Evolutionary conservation across 1,140 invertebrate species (phyloP), one percentile per base, ranked within the genome.

Genomic region (Amphibalanus amphitrite): DNA sequence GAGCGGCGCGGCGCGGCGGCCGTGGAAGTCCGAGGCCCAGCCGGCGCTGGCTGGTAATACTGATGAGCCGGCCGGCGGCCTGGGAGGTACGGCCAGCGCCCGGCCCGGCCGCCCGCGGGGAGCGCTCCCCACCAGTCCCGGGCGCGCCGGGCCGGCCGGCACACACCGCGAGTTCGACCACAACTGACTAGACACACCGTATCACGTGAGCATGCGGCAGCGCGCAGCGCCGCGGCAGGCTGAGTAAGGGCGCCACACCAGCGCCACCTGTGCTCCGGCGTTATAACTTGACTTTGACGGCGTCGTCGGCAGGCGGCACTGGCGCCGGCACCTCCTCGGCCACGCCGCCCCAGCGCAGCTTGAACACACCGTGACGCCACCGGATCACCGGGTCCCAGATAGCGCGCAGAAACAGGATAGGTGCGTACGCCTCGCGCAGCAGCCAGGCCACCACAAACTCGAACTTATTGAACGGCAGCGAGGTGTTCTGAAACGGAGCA

Each of bases 381-480:
- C 87, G 86, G 75, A 99, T 94, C 64, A 88, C 85, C 0, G 92
- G 90, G 81, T 91, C 87, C 71, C 79, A 80, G 69, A 95, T 83
- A 69, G 95, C 93, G 76, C 89, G 86, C 40, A 91, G 79, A 77
- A 95, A 93, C 64, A 98, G 83, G 78, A 92, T 92, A 4, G 95
- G 90, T 69, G 94, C 90, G 71, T 89, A 89, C 13, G 87, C 82
- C 83, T 99, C 97, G 69, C 94, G 88, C 78, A 97, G 90, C 70
- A 96, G 80, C 97, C 97, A 99, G n/a, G 89, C 93, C 68, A 95
- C 84, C 6, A 97, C 86, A 80, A 95, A 99, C 79, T 97, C 92
- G 76, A 94, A 88, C 83, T 97, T 94, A 77, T 90, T 93, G 82
- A 98, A 97, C n/a, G 95, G 90, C 70, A 97, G 82, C 47, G 91